Percentiles rank a stretch among this genome's conserved stretches.
These are phyloP conservation scores for Plecturocebus donacophilus DNA, from an alignment of 2,113 vertebrate genomes.

Conservation along the genomic window DNA sequence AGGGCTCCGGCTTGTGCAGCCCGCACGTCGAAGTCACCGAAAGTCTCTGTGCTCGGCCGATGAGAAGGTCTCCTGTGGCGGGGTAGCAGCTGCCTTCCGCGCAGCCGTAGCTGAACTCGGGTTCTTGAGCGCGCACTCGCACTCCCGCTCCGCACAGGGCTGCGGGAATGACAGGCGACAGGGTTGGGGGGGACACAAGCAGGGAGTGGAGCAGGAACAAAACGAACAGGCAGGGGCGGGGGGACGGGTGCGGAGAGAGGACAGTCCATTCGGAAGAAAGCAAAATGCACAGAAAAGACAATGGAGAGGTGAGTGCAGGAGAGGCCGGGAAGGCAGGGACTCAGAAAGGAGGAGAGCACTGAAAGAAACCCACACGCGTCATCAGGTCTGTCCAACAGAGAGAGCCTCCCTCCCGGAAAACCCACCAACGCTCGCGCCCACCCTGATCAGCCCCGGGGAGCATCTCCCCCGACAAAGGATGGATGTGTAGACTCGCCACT, in stretches of 20 bases:
- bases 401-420: not conserved
- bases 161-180: slow-evolving; percentile 47
- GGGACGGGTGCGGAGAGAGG: not conserved
- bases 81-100: slow-evolving; percentile 98
- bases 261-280: not conserved
- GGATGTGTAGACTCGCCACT: not conserved
- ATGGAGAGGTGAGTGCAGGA: not conserved
- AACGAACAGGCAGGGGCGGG: not conserved
- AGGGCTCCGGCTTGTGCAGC: slow-evolving; percentile 88
- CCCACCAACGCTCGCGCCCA: not conserved
- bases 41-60: slow-evolving; percentile 92
- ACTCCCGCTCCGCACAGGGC: slow-evolving; percentile 80
- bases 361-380: not conserved
- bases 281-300: not conserved
- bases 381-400: not conserved
- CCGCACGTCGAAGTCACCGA: slow-evolving; percentile 94
- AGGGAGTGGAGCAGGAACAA: not conserved
- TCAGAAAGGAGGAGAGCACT: not conserved
- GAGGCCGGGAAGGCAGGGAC: not conserved
- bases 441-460: not conserved
- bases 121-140: slow-evolving; percentile 81
- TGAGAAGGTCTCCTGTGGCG: slow-evolving; percentile 96
- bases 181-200: not conserved
- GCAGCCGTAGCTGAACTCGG: slow-evolving; percentile 92
- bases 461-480: not conserved